Conservation (phyloP, 1,140 invertebrate genomes). For the Bilobella aurantiaca region DNA sequence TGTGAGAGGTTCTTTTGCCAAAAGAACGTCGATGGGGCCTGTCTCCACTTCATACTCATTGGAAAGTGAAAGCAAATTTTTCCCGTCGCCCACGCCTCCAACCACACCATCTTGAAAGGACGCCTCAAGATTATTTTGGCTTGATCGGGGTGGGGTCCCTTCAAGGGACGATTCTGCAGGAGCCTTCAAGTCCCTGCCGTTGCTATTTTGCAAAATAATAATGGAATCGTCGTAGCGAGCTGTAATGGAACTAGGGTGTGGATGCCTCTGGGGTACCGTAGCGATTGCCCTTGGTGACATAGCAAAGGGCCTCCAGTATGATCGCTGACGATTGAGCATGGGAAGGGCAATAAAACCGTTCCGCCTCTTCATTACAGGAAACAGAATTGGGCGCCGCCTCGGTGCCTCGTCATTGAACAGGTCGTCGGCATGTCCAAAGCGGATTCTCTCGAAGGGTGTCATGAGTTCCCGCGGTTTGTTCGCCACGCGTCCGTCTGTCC, state of each 20-base stretch:
- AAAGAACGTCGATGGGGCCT: neutral
- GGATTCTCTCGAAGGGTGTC: slow-evolving; percentile 34
- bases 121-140: neutral
- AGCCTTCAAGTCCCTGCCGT: neutral
- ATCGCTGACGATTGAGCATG: neutral
- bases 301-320: neutral
- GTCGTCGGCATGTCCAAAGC: slow-evolving; percentile 32
- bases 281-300: neutral
- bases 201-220: neutral
- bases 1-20: neutral
- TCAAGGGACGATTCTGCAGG: neutral
- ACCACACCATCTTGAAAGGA: neutral
- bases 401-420: slow-evolving; percentile 15
- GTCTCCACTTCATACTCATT: neutral
- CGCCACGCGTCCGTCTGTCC: slow-evolving; percentile 28
- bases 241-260: too few species aligned
- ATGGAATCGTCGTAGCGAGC: neutral
- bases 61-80: neutral
- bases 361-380: neutral
- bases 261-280: neutral
- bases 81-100: neutral
- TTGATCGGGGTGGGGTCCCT: neutral
- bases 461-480: slow-evolving; percentile 33
- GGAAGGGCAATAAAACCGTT: slow-evolving; percentile 5
- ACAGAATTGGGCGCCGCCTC: neutral